A percentile compares a stretch with the other conserved stretches of the same genome.
phyloP scores from a whole-genome alignment of 2,888 invertebrate genomes.

The Tipula vernalis region DNA sequence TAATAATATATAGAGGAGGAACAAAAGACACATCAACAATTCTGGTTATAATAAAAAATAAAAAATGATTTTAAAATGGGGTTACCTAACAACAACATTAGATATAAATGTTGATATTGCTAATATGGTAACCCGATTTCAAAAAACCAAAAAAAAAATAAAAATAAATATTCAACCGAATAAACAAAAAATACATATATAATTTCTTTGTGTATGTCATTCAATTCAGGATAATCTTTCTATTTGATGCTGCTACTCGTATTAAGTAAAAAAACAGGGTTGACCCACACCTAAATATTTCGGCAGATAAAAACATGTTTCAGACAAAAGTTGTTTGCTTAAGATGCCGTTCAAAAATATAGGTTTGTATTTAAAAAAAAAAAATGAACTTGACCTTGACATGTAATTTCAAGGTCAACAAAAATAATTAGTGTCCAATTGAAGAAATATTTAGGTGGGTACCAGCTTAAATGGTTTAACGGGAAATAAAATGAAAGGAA shows the following conservation, averaged over 20 bases:
- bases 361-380: no score
- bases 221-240: neutral
- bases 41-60: neutral
- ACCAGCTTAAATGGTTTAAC: neutral
- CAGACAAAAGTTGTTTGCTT: no score
- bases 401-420: no score
- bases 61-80: neutral
- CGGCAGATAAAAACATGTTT: no score
- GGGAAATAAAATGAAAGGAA: constrained; percentile 22
- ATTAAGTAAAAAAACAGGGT: constrained; percentile 1
- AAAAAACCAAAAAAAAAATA: no score
- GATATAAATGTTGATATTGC: neutral
- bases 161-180: neutral
- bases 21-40: neutral
- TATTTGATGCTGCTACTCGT: neutral
- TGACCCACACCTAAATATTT: no score
- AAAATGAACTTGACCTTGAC: no score
- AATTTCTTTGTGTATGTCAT: neutral
- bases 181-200: neutral
- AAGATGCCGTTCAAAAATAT: no score
- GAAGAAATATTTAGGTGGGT: no score
- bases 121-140: neutral
- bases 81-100: neutral
- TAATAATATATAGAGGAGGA: neutral
- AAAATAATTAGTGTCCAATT: no score